Percentiles rank a stretch among this genome's conserved stretches.
These are phyloP conservation scores for Ceyx melanurus DNA, from an alignment of 2,113 vertebrate genomes.

Conservation along the genomic window DNA sequence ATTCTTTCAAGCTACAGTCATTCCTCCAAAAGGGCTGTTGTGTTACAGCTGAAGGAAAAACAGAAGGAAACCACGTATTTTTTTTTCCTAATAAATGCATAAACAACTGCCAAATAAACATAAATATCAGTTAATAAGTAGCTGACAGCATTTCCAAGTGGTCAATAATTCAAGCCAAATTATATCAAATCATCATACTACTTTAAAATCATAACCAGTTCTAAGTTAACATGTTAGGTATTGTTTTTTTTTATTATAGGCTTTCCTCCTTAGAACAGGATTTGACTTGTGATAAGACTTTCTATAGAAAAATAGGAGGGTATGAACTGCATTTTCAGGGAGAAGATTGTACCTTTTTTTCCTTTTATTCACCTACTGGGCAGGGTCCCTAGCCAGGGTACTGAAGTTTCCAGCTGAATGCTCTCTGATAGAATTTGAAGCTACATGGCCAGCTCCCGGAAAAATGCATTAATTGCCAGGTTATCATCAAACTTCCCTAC, in stretches of 20 bases:
- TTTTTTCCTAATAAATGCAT: background rate
- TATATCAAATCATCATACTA: background rate
- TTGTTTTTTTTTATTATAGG: background rate
- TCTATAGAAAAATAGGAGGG: background rate
- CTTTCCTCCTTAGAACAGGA: background rate
- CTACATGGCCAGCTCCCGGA: background rate
- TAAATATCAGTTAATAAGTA: background rate
- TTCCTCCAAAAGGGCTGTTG: background rate
- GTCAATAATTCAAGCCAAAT: background rate
- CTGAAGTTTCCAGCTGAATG: background rate
- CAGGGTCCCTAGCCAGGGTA: background rate
- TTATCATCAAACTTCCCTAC: background rate
- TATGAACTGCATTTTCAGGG: background rate
- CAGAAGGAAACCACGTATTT: background rate
- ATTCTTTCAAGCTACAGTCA: background rate
- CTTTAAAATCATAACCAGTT: background rate
- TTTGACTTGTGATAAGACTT: background rate
- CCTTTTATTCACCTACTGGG: background rate
- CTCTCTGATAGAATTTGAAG: background rate
- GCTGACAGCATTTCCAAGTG: background rate
- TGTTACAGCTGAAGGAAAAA: background rate
- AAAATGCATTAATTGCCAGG: background rate
- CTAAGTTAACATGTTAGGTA: background rate
- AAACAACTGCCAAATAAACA: background rate
- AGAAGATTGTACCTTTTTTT: background rate